Percentiles rank a stretch among this genome's conserved stretches.
These are phyloP conservation scores for Troides aeacus DNA, from an alignment of 2,888 invertebrate genomes.

Conservation along the genomic window DNA sequence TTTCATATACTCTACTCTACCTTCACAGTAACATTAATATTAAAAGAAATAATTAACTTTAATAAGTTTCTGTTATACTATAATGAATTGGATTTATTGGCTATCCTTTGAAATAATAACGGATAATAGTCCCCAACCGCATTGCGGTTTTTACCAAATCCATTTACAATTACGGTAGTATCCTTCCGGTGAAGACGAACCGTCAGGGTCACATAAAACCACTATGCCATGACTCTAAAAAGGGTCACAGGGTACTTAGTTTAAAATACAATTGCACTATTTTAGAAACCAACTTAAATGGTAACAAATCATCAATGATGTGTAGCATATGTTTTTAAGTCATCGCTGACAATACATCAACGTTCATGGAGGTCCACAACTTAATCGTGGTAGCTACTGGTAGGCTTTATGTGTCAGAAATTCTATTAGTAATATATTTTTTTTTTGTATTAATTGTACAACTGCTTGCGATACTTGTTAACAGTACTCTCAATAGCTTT, in stretches of 20 bases:
- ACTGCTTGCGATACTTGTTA: no score
- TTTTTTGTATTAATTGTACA: no score
- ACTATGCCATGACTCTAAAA: background rate
- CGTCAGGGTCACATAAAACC: background rate
- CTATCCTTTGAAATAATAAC: constrained; percentile 13
- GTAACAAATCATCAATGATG: no score
- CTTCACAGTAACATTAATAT: no score
- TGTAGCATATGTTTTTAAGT: no score
- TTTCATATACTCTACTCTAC: no score
- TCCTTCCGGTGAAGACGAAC: background rate
- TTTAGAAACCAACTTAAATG: background rate
- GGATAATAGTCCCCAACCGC: constrained; percentile 12
- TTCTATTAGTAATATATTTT: no score
- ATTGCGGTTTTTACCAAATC: constrained; percentile 15
- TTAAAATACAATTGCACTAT: background rate
- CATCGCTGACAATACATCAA: no score
- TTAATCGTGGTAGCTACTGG: no score
- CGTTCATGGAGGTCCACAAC: no score
- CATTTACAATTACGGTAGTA: constrained; percentile 9
- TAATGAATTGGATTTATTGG: constrained; percentile 5
- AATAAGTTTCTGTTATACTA: background rate
- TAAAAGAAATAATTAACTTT: background rate
- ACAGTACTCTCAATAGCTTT: background rate
- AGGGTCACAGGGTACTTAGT: background rate
- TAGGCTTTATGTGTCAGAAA: no score